Evolutionary conservation across 2,113 vertebrate genomes (phyloP).

Genomic region (Dinomys branickii): DNA sequence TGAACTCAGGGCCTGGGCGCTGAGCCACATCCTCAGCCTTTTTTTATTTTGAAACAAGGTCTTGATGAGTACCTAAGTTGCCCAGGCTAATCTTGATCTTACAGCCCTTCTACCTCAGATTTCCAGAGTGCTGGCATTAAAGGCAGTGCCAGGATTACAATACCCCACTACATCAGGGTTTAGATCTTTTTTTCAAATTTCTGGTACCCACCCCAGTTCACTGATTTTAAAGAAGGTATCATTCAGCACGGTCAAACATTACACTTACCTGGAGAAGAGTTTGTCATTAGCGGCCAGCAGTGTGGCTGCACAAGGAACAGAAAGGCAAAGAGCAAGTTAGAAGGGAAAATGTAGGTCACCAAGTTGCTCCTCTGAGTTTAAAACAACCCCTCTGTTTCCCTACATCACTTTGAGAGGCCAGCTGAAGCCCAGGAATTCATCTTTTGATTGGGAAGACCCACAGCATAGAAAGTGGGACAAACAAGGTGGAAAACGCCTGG

Average conservation of each 20-base stretch:
- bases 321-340: constrained; percentile 53
- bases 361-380: not conserved
- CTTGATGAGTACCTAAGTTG: not conserved
- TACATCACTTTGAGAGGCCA: not conserved
- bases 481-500: not conserved
- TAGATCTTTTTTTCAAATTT: not conserved
- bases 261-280: constrained; percentile 79
- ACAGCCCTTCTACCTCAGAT: not conserved
- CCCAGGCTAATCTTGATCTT: not conserved
- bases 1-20: not conserved
- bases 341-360: constrained; percentile 7
- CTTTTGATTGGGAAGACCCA: not conserved
- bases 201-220: not conserved
- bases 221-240: not conserved
- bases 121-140: not conserved
- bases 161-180: not conserved
- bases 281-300: constrained; percentile 64
- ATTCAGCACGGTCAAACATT: not conserved
- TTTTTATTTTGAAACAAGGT: not conserved
- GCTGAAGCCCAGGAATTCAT: not conserved
- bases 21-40: not conserved
- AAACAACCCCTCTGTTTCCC: not conserved
- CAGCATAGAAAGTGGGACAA: not conserved
- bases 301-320: constrained; percentile 76
- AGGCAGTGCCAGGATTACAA: not conserved